Percentiles rank a stretch among this genome's conserved stretches.
These are phyloP conservation scores for Hydropsyche betteni DNA, from an alignment of 2,888 invertebrate species.

Conservation along the genomic window DNA sequence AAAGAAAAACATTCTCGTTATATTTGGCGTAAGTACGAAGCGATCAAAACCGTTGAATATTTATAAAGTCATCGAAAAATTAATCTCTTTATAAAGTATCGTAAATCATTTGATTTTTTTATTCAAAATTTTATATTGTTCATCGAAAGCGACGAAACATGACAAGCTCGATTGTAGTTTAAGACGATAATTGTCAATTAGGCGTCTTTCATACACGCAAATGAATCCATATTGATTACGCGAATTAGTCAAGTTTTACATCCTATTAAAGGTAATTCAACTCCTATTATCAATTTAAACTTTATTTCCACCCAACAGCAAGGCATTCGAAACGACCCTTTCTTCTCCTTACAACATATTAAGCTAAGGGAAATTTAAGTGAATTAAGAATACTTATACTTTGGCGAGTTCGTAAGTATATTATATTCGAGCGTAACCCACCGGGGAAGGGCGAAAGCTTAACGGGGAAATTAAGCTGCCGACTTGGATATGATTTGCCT, in stretches of 20 bases:
- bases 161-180: no score
- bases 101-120: no score
- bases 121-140: no score
- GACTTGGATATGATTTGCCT: constrained; percentile 36
- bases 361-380: constrained; percentile 35
- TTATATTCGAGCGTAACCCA: constrained; percentile 33
- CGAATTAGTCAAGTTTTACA: constrained; percentile 13
- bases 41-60: background rate
- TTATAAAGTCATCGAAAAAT: constrained; percentile 13
- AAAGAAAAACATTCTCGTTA: background rate
- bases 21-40: background rate
- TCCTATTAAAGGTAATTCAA: constrained; percentile 34
- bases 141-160: no score
- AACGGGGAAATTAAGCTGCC: constrained; percentile 30
- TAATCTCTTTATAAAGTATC: background rate
- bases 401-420: constrained; percentile 33
- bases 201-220: constrained; percentile 8
- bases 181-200: constrained; percentile 1
- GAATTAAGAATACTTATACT: constrained; percentile 42
- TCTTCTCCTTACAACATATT: constrained; percentile 32
- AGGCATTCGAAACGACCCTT: constrained; percentile 25
- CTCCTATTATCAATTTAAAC: constrained; percentile 36
- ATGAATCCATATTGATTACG: constrained; percentile 19
- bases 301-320: constrained; percentile 18
- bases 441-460: constrained; percentile 25